These are phyloP conservation scores for Lamprotornis superbus DNA, from an alignment of 2,113 vertebrate genomes.

Conservation along the genomic window DNA sequence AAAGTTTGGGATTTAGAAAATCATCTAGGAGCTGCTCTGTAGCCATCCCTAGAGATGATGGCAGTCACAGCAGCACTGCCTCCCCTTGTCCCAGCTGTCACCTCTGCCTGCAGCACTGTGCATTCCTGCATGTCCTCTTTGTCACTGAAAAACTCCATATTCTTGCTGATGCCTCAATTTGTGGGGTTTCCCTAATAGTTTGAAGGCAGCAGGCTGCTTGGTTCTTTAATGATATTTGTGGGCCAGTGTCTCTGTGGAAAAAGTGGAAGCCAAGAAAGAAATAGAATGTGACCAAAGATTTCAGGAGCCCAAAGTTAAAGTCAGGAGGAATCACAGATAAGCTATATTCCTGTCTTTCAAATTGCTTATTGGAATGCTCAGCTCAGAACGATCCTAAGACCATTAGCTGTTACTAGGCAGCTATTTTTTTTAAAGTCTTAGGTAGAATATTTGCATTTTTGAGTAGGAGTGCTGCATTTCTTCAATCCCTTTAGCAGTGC, in stretches of 20 bases:
- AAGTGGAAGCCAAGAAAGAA: background rate
- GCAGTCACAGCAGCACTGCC: background rate
- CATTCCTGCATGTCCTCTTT: background rate
- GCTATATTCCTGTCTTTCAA: background rate
- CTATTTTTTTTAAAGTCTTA: background rate
- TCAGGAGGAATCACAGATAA: background rate
- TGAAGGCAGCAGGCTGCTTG: background rate
- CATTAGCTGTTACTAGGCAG: background rate
- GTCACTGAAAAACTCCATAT: background rate
- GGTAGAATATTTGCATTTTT: background rate
- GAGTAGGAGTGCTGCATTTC: background rate
- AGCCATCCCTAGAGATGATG: background rate
- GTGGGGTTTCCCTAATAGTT: background rate
- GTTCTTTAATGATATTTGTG: background rate
- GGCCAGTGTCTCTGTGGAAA: background rate
- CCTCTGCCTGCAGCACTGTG: background rate
- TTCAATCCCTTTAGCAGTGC: background rate
- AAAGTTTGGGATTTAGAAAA: background rate
- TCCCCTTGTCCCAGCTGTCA: rapidly evolving
- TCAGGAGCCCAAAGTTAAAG: background rate
- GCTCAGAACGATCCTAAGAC: background rate
- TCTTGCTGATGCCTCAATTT: background rate
- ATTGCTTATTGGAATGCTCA: background rate
- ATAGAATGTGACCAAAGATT: background rate
- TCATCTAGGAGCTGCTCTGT: background rate